Evolutionary conservation across 2,888 invertebrate species (phyloP), one percentile per base, ranked within the genome.

Genomic region (Metalampra italica): DNA sequence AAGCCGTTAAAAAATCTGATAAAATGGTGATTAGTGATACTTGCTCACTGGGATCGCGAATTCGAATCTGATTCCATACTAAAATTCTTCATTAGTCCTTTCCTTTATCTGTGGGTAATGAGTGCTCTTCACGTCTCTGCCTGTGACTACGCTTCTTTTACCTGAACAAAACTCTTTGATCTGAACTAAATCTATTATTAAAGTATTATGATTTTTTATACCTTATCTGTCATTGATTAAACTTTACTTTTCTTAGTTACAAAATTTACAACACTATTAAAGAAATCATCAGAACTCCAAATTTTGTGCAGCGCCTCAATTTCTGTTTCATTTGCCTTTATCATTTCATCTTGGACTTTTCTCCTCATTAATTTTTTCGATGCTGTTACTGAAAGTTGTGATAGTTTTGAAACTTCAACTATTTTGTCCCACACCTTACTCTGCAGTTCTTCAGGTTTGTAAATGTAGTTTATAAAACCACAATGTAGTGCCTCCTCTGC

Each of bases 381-480:
- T 30, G 90, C 84, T 41, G 91, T 71, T 57, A 98, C 71, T 11
- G 94, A 93, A 40, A 79, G 61, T 44, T 73, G 58, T 9, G 94
- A 92, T 56, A 92, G 72, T 54, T 82, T 64, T 73, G 92, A 82
- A 64, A 91, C 82, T 66, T 91, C 82, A 29, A 78, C 85, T 60
- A 92, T 90, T 71, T 86, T 91, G 54, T 88, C 81, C 91, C 91
- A 93, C 32, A 92, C 91, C 67, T 91, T 86, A 62, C 74, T 82
- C 45, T 93, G 82, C 46, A 95, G 76, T 45, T 92, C 88, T 15
- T 90, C 82, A 37, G 91, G 82, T 51, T 94, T 94, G 60, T 95
- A 94, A 11, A 98, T 87, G 68, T 94, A 91, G 9, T 96, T 94
- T 0, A 98, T 92, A 48, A 98, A 92, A 29, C 96, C 95, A 67